Evolutionary conservation across 2,113 vertebrate genomes (phyloP).

Genomic region (Pholis gunnellus): DNA sequence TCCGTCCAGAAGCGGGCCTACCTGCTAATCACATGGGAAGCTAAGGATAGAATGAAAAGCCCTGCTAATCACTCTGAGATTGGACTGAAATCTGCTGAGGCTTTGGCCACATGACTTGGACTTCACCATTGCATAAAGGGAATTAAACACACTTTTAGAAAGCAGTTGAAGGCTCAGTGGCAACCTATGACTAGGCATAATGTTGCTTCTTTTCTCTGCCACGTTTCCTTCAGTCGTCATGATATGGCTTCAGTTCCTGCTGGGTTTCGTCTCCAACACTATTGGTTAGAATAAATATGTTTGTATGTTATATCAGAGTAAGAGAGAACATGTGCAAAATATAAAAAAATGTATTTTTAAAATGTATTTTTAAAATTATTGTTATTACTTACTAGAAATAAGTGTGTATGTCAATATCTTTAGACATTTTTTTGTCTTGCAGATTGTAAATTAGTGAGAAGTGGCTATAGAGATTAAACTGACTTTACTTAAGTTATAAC

Average conservation of each 20-base stretch:
- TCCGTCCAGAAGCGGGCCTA: conserved; percentile 54
- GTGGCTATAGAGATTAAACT: too few relatives aligned
- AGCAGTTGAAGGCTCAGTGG: conserved; percentile 27
- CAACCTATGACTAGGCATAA: conserved; percentile 44
- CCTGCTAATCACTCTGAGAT: conserved; percentile 87
- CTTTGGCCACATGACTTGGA: conserved; percentile 81
- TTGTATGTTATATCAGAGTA: neutral
- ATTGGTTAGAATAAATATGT: neutral
- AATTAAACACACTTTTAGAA: conserved; percentile 66
- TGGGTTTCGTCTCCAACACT: neutral
- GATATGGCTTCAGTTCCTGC: neutral
- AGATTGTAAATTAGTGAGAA: too few relatives aligned
- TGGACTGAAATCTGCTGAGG: conserved; percentile 84
- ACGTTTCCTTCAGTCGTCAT: conserved; percentile 2
- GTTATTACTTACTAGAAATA: neutral
- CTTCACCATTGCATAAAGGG: conserved; percentile 74
- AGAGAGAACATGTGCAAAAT: neutral
- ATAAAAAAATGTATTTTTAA: neutral
- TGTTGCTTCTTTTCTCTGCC: neutral
- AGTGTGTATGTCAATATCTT: neutral
- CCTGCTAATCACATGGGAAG: conserved; percentile 85
- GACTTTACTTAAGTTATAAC: too few relatives aligned
- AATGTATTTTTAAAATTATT: neutral
- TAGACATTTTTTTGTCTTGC: too few relatives aligned
- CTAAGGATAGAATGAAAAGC: conserved; percentile 93